These are phyloP conservation scores for Parnassius apollo DNA, from an alignment of 2,888 invertebrate genomes.

Conservation along the genomic window DNA sequence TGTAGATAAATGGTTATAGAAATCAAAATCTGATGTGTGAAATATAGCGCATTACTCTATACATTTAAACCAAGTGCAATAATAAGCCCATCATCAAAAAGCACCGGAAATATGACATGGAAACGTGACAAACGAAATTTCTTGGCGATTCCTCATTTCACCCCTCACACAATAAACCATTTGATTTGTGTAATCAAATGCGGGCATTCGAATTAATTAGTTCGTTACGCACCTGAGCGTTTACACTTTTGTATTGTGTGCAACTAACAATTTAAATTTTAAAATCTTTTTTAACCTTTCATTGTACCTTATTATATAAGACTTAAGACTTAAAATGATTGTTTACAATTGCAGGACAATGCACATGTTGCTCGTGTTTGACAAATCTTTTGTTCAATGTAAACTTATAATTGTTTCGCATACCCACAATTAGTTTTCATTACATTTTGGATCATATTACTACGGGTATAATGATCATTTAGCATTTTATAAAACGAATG, in stretches of 20 bases:
- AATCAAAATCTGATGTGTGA: too few species aligned
- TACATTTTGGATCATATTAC: constrained; percentile 14
- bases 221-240: constrained; percentile 79
- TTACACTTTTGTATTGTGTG: constrained; percentile 56
- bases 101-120: constrained; percentile 68
- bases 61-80: constrained; percentile 40
- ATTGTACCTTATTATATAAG: constrained; percentile 7
- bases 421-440: constrained; percentile 2
- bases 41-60: constrained; percentile 30
- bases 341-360: neutral
- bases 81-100: constrained; percentile 66
- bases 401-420: constrained; percentile 3
- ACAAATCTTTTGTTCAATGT: constrained; percentile 20
- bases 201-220: constrained; percentile 79
- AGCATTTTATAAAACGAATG: neutral
- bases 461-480: neutral
- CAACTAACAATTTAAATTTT: constrained; percentile 31
- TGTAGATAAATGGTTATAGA: too few species aligned
- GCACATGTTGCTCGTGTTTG: constrained; percentile 5
- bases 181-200: constrained; percentile 81
- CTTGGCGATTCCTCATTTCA: constrained; percentile 79
- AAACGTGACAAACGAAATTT: constrained; percentile 79
- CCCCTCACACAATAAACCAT: constrained; percentile 70
- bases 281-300: neutral
- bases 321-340: constrained; percentile 12